These are phyloP conservation scores for Pampus argenteus DNA, from an alignment of 2,797 vertebrate genomes.

Conservation along the genomic window DNA sequence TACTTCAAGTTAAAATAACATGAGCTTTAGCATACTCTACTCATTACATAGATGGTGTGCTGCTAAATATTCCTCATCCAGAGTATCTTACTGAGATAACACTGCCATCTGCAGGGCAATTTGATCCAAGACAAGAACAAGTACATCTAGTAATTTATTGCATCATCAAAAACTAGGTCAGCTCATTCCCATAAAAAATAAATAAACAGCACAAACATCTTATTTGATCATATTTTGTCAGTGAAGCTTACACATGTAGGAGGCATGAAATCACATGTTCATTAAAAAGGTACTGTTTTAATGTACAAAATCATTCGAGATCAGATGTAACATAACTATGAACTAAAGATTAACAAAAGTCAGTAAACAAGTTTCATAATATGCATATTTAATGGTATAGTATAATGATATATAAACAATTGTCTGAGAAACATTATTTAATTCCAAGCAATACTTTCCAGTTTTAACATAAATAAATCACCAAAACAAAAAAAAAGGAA, in stretches of 20 bases:
- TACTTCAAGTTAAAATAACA: neutral
- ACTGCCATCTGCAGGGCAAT: conserved; percentile 57
- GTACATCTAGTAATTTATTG: neutral
- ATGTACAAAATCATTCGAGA: neutral
- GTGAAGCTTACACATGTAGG: conserved; percentile 4
- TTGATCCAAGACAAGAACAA: neutral
- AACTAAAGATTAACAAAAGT: conserved; percentile 25
- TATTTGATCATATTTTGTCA: neutral
- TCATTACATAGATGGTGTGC: neutral
- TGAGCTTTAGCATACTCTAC: neutral
- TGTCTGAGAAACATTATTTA: conserved; percentile 83
- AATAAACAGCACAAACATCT: neutral
- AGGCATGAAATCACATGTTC: neutral
- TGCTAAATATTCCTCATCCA: neutral
- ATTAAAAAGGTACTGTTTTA: neutral
- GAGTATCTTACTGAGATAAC: neutral
- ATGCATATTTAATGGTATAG: conserved; percentile 84
- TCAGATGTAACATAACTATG: neutral
- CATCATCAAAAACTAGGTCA: neutral
- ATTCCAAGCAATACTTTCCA: conserved; percentile 80
- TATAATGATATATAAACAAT: conserved; percentile 83
- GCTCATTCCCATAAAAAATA: neutral
- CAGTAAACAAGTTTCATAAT: conserved; percentile 60
- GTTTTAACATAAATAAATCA: conserved; percentile 78
- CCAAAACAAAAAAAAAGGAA: too few species aligned